Evolutionary conservation across 1,140 invertebrate species (phyloP).

Genomic region (Drosophila biarmipes): DNA sequence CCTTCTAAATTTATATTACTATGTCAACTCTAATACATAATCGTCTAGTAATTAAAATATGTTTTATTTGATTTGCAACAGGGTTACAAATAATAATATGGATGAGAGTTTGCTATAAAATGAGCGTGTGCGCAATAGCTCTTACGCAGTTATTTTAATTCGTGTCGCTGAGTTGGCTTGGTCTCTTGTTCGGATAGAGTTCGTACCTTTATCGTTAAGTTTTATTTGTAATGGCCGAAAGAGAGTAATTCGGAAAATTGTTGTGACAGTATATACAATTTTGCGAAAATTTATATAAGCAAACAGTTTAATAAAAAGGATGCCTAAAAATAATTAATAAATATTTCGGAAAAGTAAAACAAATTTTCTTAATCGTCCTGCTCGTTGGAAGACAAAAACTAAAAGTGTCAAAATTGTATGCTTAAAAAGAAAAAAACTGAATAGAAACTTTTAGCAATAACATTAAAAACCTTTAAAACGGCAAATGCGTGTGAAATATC

Average conservation of each 20-base stretch:
- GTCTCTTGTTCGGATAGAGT: slow-evolving; percentile 11
- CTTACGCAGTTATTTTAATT: slow-evolving; percentile 25
- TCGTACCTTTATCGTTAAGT: slow-evolving; percentile 32
- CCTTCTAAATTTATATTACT: neutral
- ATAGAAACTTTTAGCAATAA: neutral
- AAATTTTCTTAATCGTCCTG: neutral
- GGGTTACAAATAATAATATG: neutral
- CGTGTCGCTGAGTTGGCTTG: slow-evolving; percentile 1
- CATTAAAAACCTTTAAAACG: neutral
- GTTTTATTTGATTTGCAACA: neutral
- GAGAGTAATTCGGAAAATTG: slow-evolving; percentile 70
- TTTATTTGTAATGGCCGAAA: slow-evolving; percentile 55
- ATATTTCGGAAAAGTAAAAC: neutral
- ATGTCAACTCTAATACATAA: neutral
- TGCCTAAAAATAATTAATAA: neutral
- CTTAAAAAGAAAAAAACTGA: neutral
- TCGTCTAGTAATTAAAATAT: neutral
- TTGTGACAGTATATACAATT: slow-evolving; percentile 61
- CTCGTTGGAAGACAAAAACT: neutral
- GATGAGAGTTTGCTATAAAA: neutral
- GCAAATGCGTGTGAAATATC: neutral
- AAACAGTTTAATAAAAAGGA: neutral
- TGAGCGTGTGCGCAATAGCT: slow-evolving; percentile 15
- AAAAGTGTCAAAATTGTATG: no score
- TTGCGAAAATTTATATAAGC: slow-evolving; percentile 43